A percentile compares a stretch with the other conserved stretches of the same genome.
These are phyloP conservation scores for Ophion ventricosus DNA, from an alignment of 2,888 invertebrate genomes.

Conservation along the genomic window DNA sequence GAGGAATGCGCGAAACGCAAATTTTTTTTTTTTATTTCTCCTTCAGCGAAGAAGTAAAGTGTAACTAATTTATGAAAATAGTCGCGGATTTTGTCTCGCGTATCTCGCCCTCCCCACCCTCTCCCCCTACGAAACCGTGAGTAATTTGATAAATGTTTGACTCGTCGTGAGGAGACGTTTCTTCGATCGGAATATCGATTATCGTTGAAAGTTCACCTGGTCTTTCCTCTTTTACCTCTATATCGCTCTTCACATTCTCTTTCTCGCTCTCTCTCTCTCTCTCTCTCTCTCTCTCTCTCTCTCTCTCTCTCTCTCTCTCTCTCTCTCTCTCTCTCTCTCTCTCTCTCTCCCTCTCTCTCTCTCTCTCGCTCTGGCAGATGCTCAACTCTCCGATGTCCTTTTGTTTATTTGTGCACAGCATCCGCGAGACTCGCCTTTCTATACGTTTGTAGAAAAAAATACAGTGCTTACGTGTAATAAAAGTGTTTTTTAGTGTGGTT, in stretches of 20 bases:
- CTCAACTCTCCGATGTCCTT: conserved; percentile 67
- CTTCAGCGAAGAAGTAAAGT: conserved; percentile 78
- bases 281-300: conserved; percentile 8
- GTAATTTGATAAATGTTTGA: conserved; percentile 69
- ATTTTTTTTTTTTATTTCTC: conserved; percentile 82
- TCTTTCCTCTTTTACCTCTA: conserved; percentile 7
- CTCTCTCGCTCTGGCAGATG: conserved; percentile 39
- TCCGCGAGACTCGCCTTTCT: conserved; percentile 64
- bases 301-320: neutral
- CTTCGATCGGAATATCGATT: conserved; percentile 57
- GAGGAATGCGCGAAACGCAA: conserved; percentile 79
- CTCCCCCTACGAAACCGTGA: conserved; percentile 76
- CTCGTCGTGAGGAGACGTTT: conserved; percentile 52
- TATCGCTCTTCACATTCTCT: conserved; percentile 3
- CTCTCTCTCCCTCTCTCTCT: neutral
- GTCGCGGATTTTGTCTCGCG: conserved; percentile 74
- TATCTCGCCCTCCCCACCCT: too few species aligned
- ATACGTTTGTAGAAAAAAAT: conserved; percentile 73
- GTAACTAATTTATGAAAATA: conserved; percentile 81
- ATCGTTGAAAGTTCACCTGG: conserved; percentile 35
- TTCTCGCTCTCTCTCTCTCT: conserved; percentile 1
- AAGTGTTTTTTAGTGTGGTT: conserved; percentile 40
- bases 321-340: conserved; percentile 10
- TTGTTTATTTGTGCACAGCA: conserved; percentile 78
- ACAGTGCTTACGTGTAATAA: conserved; percentile 63